phyloP scores from a whole-genome alignment of 1,140 invertebrate genomes.

The Eufriesea mexicana region DNA sequence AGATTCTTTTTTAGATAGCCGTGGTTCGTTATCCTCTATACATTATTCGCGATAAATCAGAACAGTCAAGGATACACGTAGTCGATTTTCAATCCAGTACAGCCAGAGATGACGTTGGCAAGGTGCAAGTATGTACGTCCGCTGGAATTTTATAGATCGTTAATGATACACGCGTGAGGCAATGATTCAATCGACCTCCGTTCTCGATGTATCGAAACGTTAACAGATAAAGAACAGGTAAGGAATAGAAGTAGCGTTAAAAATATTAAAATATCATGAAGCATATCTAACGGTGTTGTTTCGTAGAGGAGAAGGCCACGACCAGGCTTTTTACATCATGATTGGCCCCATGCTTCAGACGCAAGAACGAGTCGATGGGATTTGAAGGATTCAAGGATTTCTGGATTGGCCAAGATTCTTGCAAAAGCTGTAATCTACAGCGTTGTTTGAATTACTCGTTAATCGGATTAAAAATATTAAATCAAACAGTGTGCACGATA shows the following conservation, averaged over 20 bases:
- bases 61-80: not conserved
- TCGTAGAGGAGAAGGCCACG: not conserved
- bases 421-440: too few relatives aligned
- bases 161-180: slow-evolving; percentile 47
- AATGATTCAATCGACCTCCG: slow-evolving; percentile 57
- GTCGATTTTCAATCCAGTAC: not conserved
- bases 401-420: not conserved
- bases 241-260: not conserved
- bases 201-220: slow-evolving; percentile 27
- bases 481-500: not conserved
- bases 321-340: not conserved
- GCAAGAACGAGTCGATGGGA: not conserved
- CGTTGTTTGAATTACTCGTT: not conserved
- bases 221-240: slow-evolving; percentile 20
- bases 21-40: not conserved
- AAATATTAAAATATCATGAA: not conserved
- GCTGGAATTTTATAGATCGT: slow-evolving; percentile 59
- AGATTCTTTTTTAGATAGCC: not conserved
- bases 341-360: not conserved
- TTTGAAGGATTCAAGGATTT: not conserved
- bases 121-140: slow-evolving; percentile 29
- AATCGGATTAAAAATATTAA: not conserved
- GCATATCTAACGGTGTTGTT: slow-evolving; percentile 1
- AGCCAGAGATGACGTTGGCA: not conserved
- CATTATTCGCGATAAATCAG: not conserved